These are phyloP conservation scores for Coronaproctus castanopsis DNA, from an alignment of 2,888 invertebrate genomes.

Conservation along the genomic window DNA sequence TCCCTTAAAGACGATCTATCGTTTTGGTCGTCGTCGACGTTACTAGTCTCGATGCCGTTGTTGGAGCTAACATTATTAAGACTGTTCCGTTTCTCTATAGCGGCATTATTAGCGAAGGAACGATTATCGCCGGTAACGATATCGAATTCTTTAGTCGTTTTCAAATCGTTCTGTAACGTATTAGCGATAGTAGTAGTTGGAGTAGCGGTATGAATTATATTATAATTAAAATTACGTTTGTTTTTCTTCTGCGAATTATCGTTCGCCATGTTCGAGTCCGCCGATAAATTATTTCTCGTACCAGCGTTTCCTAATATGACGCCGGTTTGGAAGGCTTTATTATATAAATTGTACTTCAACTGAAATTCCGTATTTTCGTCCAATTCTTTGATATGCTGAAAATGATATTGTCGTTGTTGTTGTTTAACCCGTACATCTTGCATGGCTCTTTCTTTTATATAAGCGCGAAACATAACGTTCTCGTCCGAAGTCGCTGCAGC, in stretches of 20 bases:
- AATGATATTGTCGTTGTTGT: constrained; percentile 32
- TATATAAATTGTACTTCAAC: constrained; percentile 1
- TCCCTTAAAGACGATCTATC: too few relatives aligned
- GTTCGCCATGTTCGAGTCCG: too few relatives aligned
- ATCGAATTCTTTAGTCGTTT: not conserved
- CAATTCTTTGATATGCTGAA: constrained; percentile 6
- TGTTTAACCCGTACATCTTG: constrained; percentile 50
- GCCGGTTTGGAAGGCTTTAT: constrained; percentile 2
- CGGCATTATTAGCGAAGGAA: too few relatives aligned
- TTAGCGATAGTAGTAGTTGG: too few relatives aligned
- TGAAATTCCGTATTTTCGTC: not conserved
- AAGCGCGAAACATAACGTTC: constrained; percentile 39
- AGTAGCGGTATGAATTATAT: too few relatives aligned
- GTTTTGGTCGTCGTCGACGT: not conserved
- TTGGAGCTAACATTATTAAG: constrained; percentile 1
- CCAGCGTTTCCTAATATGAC: too few relatives aligned
- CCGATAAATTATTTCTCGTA: too few relatives aligned
- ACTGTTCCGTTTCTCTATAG: not conserved
- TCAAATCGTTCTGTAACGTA: not conserved
- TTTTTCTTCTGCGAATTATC: too few relatives aligned
- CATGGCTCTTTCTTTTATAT: constrained; percentile 48
- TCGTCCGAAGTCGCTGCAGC: constrained; percentile 10
- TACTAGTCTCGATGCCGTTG: not conserved
- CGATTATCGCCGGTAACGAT: not conserved
- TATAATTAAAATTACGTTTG: too few relatives aligned